Evolutionary conservation across 2,797 vertebrate genomes (phyloP).

Genomic region (Varecia variegata): DNA sequence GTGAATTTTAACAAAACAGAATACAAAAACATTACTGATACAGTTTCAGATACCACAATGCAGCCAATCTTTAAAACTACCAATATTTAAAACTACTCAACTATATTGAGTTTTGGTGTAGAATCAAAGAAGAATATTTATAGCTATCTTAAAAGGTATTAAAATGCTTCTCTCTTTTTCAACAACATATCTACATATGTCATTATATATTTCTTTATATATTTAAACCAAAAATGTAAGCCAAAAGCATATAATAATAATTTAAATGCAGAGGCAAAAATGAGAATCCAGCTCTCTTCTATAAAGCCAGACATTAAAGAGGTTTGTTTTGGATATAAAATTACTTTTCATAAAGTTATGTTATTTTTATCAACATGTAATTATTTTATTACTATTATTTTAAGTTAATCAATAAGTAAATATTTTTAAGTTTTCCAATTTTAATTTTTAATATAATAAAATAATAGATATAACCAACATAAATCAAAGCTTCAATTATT

Average conservation of each 20-base stretch:
- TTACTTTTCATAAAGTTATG: background rate
- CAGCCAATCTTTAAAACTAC: background rate
- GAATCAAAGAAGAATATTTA: background rate
- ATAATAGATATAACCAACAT: background rate
- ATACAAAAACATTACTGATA: background rate
- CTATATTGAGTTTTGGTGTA: background rate
- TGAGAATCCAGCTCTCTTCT: background rate
- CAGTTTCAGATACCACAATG: background rate
- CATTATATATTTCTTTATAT: background rate
- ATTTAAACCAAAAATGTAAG: background rate
- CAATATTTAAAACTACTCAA: no score
- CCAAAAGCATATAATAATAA: background rate
- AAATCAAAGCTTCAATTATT: background rate
- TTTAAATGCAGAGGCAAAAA: background rate
- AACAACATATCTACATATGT: background rate
- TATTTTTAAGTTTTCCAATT: background rate
- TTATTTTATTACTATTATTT: background rate
- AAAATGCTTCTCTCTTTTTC: background rate
- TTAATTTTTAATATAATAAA: background rate
- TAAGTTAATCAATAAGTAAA: background rate
- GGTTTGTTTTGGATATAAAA: background rate
- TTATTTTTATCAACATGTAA: background rate
- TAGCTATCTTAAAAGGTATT: background rate
- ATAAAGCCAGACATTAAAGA: background rate
- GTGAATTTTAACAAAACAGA: background rate